Base-by-base conservation (phyloP, 2,888 invertebrate species). In the Sinhomidia bicolor region DNA sequence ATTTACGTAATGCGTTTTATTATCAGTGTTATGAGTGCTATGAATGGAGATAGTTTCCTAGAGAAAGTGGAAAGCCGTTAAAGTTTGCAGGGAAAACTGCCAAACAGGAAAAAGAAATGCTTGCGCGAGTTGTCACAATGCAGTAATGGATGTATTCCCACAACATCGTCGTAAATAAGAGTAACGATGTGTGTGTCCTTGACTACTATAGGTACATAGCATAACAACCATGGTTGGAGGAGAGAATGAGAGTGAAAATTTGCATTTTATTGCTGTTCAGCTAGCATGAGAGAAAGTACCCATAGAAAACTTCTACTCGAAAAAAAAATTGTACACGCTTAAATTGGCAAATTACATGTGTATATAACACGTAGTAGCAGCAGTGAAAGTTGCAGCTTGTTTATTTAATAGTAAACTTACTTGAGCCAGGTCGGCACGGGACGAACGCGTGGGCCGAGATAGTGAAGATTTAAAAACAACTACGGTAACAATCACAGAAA, bases 401-500 rank as follows among this genome's bases (percentile, higher is more conserved):
- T 20, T 32, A 62, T n/a, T 62, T 62, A n/a, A 29, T 29, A 60
- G n/a, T 62, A 0, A n/a, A 71, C 90, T 92, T 92, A 92, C 92
- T 91, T 91, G 68, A 95, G 92, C 94, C 94, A 94, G 41, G 91
- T 86, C 1, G 95, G 95, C 14, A 95, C 94, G 85, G 93, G 93
- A 60, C 93, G 93, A 90, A 94, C 94, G 90, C 93, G 93, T 12
- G 94, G 94, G 6, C 94, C 94, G 78, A 95, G 93, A 93, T 95
- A 95, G 91, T 95, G 95, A 85, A 95, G 36, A 3, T 36, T 36
- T 36, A 36, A 7, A 93, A 3, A 95, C 95, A 89, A 94, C 93
- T 76, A 95, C 94, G 1, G 94, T 94, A 93, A 94, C 94, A 83
- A 94, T 94, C 89, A 92, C 95, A 4, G 95, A 95, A 85, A 95